Base-by-base conservation (phyloP, 2,113 vertebrate species). In the Hippocampus mohnikei region DNA sequence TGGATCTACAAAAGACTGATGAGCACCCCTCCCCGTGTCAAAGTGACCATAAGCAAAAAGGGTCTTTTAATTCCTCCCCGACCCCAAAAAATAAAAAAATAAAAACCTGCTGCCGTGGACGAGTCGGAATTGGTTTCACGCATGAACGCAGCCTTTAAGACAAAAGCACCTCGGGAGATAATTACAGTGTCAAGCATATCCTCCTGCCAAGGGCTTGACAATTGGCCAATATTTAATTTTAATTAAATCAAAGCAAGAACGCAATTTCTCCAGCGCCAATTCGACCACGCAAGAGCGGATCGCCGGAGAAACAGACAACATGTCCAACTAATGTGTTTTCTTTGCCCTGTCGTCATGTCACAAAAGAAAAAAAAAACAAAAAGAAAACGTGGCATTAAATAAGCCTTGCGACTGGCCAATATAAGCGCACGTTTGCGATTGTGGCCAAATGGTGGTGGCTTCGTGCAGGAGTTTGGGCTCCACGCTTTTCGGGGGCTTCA, bases 241-340 rank as follows among this genome's bases (percentile, higher is more conserved):
- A 93, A 93, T 93, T 92, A 93, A 93, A 92, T 93, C 91, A 92
- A 92, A 92, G 88, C 85, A 91, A 85, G 88, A 93, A 92, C 89
- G 88, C 90, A 91, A 92, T 93, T 92, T 92, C 91, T 92, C 90
- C 84, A 75, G 87, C 90, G 90, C 88, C 85, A 90, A 87, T 82
- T 79, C 84, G 82, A 86, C 33, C 18, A 18, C 58, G 33, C 80
- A 76, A 78, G 77, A 85, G 83, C 73, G 77, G 85, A 81, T 85
- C 86, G 77, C 84, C 84, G 84, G 79, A 82, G 88, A 90, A 44
- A 46, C 44, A 3, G 15, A 46, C 33, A 37, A 46, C 44, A 46
- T 13, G 15, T 13, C 44, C 44, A 16, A 46, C 44, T 18, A 48
- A 48, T 48, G 46, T 48, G 23, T 84, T 88, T 70, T 66, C 56